Evolutionary conservation across 2,888 invertebrate species (phyloP).

Genomic region (Eulithis testata): DNA sequence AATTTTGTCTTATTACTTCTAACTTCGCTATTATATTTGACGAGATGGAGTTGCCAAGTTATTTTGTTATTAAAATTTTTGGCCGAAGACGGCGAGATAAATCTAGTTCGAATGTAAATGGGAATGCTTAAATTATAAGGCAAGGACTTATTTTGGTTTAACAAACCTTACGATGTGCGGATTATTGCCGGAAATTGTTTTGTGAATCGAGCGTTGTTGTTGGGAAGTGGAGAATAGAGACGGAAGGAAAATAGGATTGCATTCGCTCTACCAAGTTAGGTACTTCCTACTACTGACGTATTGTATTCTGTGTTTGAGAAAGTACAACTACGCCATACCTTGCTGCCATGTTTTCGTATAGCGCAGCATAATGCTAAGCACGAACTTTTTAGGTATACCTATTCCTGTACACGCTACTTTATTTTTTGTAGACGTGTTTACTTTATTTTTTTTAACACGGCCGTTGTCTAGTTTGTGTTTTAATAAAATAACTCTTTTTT

Average conservation of each 20-base stretch:
- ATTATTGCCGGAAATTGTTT: slow-evolving; percentile 69
- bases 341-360: too few relatives aligned
- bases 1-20: slow-evolving; percentile 84
- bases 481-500: too few relatives aligned
- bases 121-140: slow-evolving; percentile 78
- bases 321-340: too few relatives aligned
- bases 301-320: too few relatives aligned
- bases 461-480: too few relatives aligned
- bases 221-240: slow-evolving; percentile 11
- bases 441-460: too few relatives aligned
- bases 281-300: too few relatives aligned
- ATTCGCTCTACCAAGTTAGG: slow-evolving; percentile 6
- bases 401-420: too few relatives aligned
- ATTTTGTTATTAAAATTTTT: slow-evolving; percentile 84
- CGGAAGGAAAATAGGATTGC: slow-evolving; percentile 10
- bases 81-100: slow-evolving; percentile 67
- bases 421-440: too few relatives aligned
- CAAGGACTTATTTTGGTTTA: slow-evolving; percentile 79
- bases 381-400: too few relatives aligned
- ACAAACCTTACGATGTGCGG: slow-evolving; percentile 75
- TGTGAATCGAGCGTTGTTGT: slow-evolving; percentile 13
- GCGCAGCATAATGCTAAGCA: too few relatives aligned
- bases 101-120: slow-evolving; percentile 80
- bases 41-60: slow-evolving; percentile 81
- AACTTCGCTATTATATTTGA: slow-evolving; percentile 84